A percentile compares a stretch with the other conserved stretches of the same genome.
These are phyloP conservation scores for Apus apus DNA, from an alignment of 2,113 vertebrate genomes.

Conservation along the genomic window DNA sequence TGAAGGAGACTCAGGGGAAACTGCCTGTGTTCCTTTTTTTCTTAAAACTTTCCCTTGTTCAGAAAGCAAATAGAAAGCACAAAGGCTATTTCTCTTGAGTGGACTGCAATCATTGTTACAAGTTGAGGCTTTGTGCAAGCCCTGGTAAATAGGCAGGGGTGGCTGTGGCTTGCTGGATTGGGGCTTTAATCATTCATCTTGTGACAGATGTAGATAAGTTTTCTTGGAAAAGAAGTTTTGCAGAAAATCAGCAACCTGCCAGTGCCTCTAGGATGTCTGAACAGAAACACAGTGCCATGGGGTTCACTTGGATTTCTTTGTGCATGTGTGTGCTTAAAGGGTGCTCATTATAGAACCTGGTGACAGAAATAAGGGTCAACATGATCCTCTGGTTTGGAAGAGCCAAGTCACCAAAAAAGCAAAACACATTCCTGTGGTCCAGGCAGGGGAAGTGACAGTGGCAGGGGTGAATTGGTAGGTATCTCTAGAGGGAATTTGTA, in stretches of 20 bases:
- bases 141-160: not conserved
- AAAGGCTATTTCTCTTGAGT: not conserved
- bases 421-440: accelerated
- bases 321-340: not conserved
- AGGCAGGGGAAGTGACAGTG: not conserved
- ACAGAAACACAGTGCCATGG: not conserved
- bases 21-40: not conserved
- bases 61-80: not conserved
- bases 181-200: not conserved
- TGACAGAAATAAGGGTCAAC: not conserved
- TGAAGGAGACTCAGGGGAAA: not conserved
- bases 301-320: not conserved
- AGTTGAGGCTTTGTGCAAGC: not conserved
- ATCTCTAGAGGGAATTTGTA: not conserved
- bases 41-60: not conserved
- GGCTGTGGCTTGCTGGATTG: not conserved
- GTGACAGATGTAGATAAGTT: not conserved
- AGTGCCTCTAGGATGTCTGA: not conserved
- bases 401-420: not conserved
- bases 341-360: not conserved
- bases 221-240: not conserved
- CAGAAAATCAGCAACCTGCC: not conserved
- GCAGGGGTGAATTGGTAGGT: not conserved
- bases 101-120: not conserved
- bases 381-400: not conserved